phyloP scores from a whole-genome alignment of 2,113 vertebrate species.

The Anas platyrhynchos region DNA sequence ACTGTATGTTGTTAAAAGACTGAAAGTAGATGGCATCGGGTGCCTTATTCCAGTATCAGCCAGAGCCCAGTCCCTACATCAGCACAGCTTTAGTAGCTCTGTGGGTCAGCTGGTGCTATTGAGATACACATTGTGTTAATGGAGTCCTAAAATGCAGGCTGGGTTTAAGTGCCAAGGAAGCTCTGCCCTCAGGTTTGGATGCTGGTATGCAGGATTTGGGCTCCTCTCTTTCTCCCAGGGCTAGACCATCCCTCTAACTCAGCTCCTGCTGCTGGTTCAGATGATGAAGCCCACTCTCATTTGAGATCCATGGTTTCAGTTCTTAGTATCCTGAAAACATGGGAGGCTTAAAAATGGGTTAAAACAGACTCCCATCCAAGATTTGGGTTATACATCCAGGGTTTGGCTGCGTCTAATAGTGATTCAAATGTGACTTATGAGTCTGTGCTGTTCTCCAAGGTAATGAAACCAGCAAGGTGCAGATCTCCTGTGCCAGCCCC shows the following conservation, averaged over 20 bases:
- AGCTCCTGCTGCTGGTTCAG: neutral
- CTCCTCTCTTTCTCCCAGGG: neutral
- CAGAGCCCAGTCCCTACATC: accelerated
- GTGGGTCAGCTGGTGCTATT: neutral
- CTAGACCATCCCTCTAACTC: neutral
- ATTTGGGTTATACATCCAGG: neutral
- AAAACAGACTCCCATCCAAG: neutral
- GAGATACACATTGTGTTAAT: too few species aligned
- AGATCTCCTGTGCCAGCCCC: neutral
- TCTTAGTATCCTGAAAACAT: neutral
- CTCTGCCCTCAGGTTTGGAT: neutral
- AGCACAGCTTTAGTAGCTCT: neutral
- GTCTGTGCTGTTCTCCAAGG: conserved; percentile 7
- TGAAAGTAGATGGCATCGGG: neutral
- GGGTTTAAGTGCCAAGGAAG: neutral
- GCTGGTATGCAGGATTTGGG: neutral
- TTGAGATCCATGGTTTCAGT: neutral
- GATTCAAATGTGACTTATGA: neutral
- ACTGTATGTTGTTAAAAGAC: accelerated
- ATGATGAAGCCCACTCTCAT: neutral
- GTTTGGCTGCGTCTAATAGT: conserved; percentile 8
- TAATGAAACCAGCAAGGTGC: conserved; percentile 25
- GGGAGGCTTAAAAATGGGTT: neutral
- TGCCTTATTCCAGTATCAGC: accelerated
- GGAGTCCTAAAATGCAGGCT: neutral